Conservation (phyloP, 2,888 invertebrate species). For the Heliconius charithonia region DNA sequence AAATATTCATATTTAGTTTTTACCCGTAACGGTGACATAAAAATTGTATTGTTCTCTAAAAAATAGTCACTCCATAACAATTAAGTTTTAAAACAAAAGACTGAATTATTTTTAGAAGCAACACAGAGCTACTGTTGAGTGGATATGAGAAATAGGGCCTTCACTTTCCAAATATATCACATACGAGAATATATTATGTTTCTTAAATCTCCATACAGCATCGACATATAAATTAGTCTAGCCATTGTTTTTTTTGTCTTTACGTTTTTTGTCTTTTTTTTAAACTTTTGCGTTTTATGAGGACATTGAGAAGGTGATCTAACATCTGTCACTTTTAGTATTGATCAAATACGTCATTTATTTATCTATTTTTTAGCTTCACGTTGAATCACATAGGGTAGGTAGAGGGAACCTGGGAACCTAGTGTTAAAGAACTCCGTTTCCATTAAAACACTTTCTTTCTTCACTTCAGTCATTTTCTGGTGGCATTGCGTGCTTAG, state of each 20-base stretch:
- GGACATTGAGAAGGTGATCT: background rate
- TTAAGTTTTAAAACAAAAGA: slow-evolving; percentile 71
- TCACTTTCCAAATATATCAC: slow-evolving; percentile 22
- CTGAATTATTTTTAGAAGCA: slow-evolving; percentile 63
- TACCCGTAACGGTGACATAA: slow-evolving; percentile 77
- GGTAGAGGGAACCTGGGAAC: too few relatives aligned
- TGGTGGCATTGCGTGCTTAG: too few relatives aligned
- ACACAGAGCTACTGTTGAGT: slow-evolving; percentile 40
- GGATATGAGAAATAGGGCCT: slow-evolving; percentile 20
- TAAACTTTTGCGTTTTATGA: background rate
- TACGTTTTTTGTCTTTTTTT: background rate
- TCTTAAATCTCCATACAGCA: background rate
- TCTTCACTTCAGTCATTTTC: too few relatives aligned
- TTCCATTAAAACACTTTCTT: too few relatives aligned
- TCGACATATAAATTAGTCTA: background rate
- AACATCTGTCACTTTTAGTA: too few relatives aligned
- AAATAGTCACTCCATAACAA: slow-evolving; percentile 73
- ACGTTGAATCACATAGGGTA: too few relatives aligned
- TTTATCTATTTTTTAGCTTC: too few relatives aligned
- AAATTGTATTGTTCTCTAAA: slow-evolving; percentile 74
- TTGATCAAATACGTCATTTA: too few relatives aligned
- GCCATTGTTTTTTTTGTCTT: background rate
- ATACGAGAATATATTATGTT: background rate
- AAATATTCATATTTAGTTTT: slow-evolving; percentile 68
- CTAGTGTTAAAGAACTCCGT: too few relatives aligned